Evolutionary conservation across 2,888 invertebrate species (phyloP).

Genomic region (Eilema sororculum): DNA sequence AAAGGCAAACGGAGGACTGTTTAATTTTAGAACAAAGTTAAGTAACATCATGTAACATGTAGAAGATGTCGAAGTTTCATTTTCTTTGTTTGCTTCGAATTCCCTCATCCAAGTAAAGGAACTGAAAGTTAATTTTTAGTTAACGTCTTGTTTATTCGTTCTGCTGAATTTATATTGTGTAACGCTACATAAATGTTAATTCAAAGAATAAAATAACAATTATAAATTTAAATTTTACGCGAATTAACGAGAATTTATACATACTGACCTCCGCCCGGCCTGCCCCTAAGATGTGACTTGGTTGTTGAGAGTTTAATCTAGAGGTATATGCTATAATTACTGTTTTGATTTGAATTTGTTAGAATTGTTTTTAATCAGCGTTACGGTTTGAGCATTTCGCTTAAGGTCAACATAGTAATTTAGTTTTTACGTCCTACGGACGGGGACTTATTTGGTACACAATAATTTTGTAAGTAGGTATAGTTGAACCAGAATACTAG

Average conservation of each 20-base stretch:
- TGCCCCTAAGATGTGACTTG: conserved; percentile 4
- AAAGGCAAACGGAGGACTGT: background rate
- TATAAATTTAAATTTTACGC: conserved; percentile 3
- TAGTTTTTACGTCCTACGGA: background rate
- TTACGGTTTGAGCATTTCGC: background rate
- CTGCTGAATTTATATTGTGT: conserved; percentile 7
- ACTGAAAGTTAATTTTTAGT: conserved; percentile 1
- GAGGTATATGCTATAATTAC: background rate
- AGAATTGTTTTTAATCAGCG: background rate
- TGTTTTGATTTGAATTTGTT: background rate
- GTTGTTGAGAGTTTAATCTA: conserved; percentile 1
- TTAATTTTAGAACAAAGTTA: background rate
- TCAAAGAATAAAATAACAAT: conserved; percentile 6
- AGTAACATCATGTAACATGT: background rate
- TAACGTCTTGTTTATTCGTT: conserved; percentile 21
- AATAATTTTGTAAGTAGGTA: background rate
- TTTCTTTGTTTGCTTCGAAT: conserved; percentile 2
- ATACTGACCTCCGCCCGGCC: background rate
- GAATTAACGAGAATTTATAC: background rate
- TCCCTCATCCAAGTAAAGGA: background rate
- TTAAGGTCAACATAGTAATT: background rate
- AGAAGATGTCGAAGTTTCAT: background rate
- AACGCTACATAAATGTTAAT: conserved; percentile 4
- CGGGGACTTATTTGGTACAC: background rate
- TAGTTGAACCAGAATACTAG: background rate